Evolutionary conservation across 2,888 invertebrate genomes (phyloP).

Genomic region (Physocephala rufipes): DNA sequence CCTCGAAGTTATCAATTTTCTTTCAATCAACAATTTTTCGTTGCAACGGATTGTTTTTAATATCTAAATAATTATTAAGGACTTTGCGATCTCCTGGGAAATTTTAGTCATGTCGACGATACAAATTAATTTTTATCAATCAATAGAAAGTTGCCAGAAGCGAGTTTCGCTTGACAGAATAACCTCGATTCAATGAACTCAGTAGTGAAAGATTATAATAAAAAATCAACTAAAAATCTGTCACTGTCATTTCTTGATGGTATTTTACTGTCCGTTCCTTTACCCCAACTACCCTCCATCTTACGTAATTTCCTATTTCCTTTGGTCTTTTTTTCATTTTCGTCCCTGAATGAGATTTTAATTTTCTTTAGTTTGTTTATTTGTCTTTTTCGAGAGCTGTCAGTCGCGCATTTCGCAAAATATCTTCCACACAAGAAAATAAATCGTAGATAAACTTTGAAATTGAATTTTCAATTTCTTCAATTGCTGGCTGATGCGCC

Average conservation of each 20-base stretch:
- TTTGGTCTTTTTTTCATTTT: too few species aligned
- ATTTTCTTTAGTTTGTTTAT: too few species aligned
- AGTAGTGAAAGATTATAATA: not conserved
- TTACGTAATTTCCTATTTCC: too few species aligned
- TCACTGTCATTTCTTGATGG: not conserved
- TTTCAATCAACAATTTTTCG: too few species aligned
- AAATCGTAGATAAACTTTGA: constrained; percentile 30
- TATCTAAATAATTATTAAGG: too few species aligned
- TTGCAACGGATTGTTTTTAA: too few species aligned
- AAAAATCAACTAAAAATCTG: not conserved
- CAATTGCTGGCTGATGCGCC: not conserved
- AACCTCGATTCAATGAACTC: not conserved
- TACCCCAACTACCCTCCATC: too few species aligned
- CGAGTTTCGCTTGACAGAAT: not conserved
- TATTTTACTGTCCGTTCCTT: not conserved
- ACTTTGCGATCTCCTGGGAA: too few species aligned
- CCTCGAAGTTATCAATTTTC: too few species aligned
- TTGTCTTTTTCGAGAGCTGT: too few species aligned
- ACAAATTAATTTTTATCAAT: not conserved
- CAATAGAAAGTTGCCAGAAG: not conserved
- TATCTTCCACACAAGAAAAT: constrained; percentile 18
- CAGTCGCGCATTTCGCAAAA: constrained; percentile 9
- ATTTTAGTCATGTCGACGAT: too few species aligned
- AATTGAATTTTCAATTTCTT: constrained; percentile 28
- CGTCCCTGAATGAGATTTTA: too few species aligned